These are phyloP conservation scores for Daphoenositta chrysoptera DNA, from an alignment of 2,113 vertebrate species.

Conservation along the genomic window DNA sequence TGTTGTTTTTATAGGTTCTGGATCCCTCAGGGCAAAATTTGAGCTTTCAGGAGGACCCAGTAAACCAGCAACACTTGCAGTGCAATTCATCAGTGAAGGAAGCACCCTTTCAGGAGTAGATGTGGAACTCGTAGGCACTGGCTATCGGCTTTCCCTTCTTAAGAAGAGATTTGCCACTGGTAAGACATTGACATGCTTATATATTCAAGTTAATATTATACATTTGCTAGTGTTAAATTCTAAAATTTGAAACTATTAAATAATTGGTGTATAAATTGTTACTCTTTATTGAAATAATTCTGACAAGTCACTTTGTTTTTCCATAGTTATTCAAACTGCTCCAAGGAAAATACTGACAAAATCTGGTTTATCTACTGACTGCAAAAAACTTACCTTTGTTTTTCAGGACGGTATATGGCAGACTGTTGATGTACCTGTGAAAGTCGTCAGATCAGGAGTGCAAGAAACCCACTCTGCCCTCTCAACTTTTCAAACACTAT, in stretches of 20 bases:
- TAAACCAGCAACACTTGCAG: slow-evolving; percentile 88
- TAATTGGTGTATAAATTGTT: background rate
- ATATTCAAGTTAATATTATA: background rate
- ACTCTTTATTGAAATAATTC: background rate
- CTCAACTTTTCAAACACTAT: slow-evolving; percentile 73
- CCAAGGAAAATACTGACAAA: background rate
- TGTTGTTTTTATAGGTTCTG: slow-evolving; percentile 78
- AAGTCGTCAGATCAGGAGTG: slow-evolving; percentile 29
- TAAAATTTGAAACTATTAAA: background rate
- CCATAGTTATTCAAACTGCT: background rate
- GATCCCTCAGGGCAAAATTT: slow-evolving; percentile 94
- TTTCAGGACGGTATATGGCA: slow-evolving; percentile 94
- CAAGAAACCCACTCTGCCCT: slow-evolving; percentile 41
- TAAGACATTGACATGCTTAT: slow-evolving; percentile 45
- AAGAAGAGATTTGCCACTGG: slow-evolving; percentile 97
- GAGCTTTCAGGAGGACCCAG: slow-evolving; percentile 91
- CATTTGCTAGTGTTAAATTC: background rate
- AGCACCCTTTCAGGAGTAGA: slow-evolving; percentile 91
- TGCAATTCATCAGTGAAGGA: slow-evolving; percentile 93
- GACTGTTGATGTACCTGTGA: slow-evolving; percentile 82
- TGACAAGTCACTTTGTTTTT: background rate
- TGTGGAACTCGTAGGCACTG: slow-evolving; percentile 87
- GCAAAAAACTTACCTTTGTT: slow-evolving; percentile 28
- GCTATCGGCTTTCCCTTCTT: slow-evolving; percentile 90
- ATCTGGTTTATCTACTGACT: background rate